Evolutionary conservation across 2,797 vertebrate genomes (phyloP).

Genomic region (Selene dorsalis): DNA sequence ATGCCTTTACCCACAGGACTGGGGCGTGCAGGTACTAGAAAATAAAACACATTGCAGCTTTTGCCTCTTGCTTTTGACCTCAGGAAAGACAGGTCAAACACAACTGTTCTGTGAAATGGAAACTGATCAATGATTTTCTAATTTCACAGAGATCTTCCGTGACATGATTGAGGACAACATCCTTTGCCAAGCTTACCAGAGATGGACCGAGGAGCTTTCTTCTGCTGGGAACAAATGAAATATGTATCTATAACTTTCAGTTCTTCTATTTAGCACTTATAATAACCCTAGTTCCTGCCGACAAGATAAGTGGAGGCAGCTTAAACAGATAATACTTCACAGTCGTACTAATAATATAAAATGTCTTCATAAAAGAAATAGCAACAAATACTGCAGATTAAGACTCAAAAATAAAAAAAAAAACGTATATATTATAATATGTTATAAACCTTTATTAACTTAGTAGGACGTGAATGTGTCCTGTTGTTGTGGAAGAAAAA

Average conservation of each 20-base stretch:
- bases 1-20: conserved; percentile 83
- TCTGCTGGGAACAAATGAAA: conserved; percentile 22
- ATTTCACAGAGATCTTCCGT: conserved; percentile 61
- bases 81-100: neutral
- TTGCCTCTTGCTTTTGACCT: neutral
- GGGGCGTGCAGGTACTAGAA: conserved; percentile 79
- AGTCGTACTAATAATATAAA: too few species aligned
- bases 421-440: neutral
- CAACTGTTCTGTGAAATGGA: neutral
- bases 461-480: neutral
- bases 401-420: too few species aligned
- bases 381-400: too few species aligned
- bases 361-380: too few species aligned
- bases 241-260: neutral
- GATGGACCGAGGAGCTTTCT: conserved; percentile 80
- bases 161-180: conserved; percentile 65
- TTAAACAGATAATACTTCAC: neutral
- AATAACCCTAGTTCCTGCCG: neutral
- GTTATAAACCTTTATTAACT: neutral
- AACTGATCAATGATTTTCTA: neutral
- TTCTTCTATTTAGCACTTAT: neutral
- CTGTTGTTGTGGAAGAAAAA: conserved; percentile 24
- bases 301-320: neutral
- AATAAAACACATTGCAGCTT: neutral
- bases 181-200: conserved; percentile 72